These are phyloP conservation scores for Pseudachorutes palmiensis DNA, from an alignment of 1,140 invertebrate genomes.

Conservation along the genomic window DNA sequence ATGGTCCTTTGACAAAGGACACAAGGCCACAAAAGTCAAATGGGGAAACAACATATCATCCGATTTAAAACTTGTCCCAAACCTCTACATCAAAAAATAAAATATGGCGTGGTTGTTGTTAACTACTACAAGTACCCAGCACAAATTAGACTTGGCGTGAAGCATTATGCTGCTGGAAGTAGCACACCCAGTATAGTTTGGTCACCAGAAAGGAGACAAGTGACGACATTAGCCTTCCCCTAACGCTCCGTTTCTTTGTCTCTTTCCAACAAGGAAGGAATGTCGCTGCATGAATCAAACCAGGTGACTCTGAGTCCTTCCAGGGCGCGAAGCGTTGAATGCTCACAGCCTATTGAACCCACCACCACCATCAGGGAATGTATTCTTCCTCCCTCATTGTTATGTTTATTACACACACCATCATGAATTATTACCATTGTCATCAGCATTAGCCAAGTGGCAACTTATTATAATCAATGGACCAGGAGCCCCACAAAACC, in stretches of 20 bases:
- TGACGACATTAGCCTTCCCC: slow-evolving; percentile 37
- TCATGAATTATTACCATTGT: slow-evolving; percentile 37
- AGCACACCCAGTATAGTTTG: too few relatives aligned
- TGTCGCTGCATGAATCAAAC: not conserved
- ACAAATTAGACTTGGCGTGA: too few relatives aligned
- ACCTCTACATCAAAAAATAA: slow-evolving; percentile 10
- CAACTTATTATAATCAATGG: not conserved
- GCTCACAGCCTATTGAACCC: not conserved
- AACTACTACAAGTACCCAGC: too few relatives aligned
- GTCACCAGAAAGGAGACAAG: slow-evolving; percentile 31
- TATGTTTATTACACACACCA: slow-evolving; percentile 32
- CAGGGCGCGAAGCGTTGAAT: not conserved
- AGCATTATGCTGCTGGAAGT: too few relatives aligned
- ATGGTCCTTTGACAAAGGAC: slow-evolving; percentile 26
- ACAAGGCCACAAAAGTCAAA: slow-evolving; percentile 33
- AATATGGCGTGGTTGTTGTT: too few relatives aligned
- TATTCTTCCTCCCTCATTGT: slow-evolving; percentile 21
- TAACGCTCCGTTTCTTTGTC: slow-evolving; percentile 11
- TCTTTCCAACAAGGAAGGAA: not conserved
- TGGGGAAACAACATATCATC: not conserved
- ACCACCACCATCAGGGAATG: slow-evolving; percentile 3
- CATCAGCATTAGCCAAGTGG: slow-evolving; percentile 22
- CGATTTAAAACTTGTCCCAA: not conserved
- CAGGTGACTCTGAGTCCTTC: too few relatives aligned
- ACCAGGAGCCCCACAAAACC: slow-evolving; percentile 7